These are phyloP conservation scores for Nesidiocoris tenuis DNA, from an alignment of 2,888 invertebrate species.

Conservation along the genomic window DNA sequence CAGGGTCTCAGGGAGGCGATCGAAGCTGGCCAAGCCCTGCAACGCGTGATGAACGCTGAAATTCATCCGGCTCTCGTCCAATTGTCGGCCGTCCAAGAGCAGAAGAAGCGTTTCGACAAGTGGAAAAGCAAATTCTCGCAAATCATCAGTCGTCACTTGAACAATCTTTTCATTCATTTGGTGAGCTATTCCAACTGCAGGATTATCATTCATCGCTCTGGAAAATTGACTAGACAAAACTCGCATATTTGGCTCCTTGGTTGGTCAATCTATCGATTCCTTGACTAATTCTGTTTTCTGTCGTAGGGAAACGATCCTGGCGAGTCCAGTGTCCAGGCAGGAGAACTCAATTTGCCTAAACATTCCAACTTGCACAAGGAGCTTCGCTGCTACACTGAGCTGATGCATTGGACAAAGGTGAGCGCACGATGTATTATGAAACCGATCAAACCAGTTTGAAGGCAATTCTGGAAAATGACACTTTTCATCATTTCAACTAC, in stretches of 20 bases:
- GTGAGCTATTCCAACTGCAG: slow-evolving; percentile 57
- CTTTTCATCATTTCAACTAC: too few relatives aligned
- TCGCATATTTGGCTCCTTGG: too few relatives aligned
- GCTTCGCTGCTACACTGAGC: slow-evolving; percentile 79
- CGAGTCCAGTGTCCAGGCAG: slow-evolving; percentile 57
- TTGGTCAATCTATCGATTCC: neutral
- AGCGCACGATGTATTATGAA: too few relatives aligned
- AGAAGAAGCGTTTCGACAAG: slow-evolving; percentile 73
- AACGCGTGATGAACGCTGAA: slow-evolving; percentile 70
- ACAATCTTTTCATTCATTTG: slow-evolving; percentile 92
- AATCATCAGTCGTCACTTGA: slow-evolving; percentile 83
- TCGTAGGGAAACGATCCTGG: slow-evolving; percentile 68
- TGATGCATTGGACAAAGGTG: slow-evolving; percentile 85
- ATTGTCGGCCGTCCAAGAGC: slow-evolving; percentile 77
- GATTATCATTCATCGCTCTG: too few relatives aligned
- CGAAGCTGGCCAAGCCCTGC: slow-evolving; percentile 70
- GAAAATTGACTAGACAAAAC: too few relatives aligned
- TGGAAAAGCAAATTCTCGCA: slow-evolving; percentile 77
- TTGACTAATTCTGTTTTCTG: too few relatives aligned
- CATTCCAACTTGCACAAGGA: slow-evolving; percentile 81
- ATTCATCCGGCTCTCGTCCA: slow-evolving; percentile 65
- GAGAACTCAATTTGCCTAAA: slow-evolving; percentile 69
- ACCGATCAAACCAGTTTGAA: too few relatives aligned
- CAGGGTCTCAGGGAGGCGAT: slow-evolving; percentile 65
- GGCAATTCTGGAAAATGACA: too few relatives aligned